These are phyloP conservation scores for Exephanes ischioxanthus DNA, from an alignment of 2,888 invertebrate species.

Conservation along the genomic window DNA sequence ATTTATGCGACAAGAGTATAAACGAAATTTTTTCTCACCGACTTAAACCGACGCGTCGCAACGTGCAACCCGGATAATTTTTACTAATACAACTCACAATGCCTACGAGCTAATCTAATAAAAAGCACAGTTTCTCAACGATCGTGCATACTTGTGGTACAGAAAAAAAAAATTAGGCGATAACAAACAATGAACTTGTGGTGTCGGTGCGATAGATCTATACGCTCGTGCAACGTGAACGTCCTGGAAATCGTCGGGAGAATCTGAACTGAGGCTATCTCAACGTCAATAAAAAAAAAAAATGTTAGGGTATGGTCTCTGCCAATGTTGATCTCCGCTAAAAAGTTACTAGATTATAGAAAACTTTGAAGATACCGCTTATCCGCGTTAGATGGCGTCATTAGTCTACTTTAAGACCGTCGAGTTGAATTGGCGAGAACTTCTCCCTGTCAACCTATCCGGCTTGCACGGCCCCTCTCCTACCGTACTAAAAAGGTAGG, in stretches of 20 bases:
- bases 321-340: too few species aligned
- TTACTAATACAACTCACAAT: neutral
- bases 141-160: neutral
- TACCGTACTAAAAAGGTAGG: too few species aligned
- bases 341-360: too few species aligned
- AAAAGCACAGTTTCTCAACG: neutral
- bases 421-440: too few species aligned
- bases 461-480: too few species aligned
- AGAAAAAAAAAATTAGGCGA: neutral
- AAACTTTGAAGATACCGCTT: too few species aligned
- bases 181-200: conserved; percentile 15
- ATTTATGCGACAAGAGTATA: neutral
- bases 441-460: too few species aligned
- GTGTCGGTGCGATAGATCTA: neutral
- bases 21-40: conserved; percentile 7
- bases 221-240: neutral
- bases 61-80: neutral
- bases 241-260: neutral
- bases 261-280: neutral
- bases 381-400: too few species aligned
- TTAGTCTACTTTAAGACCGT: too few species aligned
- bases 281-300: too few species aligned
- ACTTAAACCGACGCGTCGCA: neutral
- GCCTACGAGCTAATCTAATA: neutral
- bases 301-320: too few species aligned